Base-by-base conservation (phyloP, 2,113 vertebrate genomes). In the Pelecanus crispus region DNA sequence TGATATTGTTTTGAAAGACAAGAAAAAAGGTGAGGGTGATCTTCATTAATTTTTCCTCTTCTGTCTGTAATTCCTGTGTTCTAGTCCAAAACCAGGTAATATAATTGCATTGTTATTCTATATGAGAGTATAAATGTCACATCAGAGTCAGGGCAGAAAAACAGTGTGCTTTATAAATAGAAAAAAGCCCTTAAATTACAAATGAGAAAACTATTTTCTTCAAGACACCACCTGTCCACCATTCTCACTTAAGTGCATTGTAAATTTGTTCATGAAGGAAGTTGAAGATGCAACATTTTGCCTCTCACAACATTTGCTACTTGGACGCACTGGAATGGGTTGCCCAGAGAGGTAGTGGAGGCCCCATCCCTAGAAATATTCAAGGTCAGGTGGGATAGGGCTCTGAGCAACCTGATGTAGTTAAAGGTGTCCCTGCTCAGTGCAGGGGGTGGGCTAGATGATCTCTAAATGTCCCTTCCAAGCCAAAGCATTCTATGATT, bases 11-110 rank as follows among this genome's bases (percentile, higher is more conserved):
- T 58, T 25, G 8, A 82, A 79, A 72, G 13, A 40, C 34, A 56
- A 49, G 3, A 19, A 44, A 65, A 61, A 67, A 11, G 3, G 2
- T 71, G 14, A 11, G 3, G 1, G 3, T 45, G 3, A 32, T 20
- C 24, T 77, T 81, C 32, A 19, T 50, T 38, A 45, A 2, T 36
- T 67, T 83, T 78, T 52, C 18, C 38, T 44, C 7, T 74, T 94
- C 25, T 82, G 9, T 89, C 40, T 73, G 24, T 44, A 45, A 44
- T 81, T 94, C 24, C 11, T 62, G 1, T 36, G 19, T 62, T 82
- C 29, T 62, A 42, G 49, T 50, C 18, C 22, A 68, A 82, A 87
- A 63, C 20, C 12, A 87, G 28, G 11, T n/a, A 63, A 50, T 2
- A 3, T 72, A 67, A 78, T 25, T 50, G 5, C 13, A 36, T 50